Evolutionary conservation across 2,797 vertebrate species (phyloP).

Genomic region (Telmatherina bonti): DNA sequence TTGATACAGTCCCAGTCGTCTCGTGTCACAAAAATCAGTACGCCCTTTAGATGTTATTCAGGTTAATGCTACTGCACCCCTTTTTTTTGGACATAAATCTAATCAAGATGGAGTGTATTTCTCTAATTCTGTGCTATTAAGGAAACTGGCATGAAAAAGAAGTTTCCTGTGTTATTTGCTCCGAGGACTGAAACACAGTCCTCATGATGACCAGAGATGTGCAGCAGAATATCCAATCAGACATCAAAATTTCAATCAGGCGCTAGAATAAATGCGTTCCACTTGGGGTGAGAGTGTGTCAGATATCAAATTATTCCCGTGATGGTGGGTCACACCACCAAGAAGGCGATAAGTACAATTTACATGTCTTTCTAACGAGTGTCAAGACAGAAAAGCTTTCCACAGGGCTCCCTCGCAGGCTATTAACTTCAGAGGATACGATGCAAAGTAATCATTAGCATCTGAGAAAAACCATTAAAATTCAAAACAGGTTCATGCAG

Average conservation of each 20-base stretch:
- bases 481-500: conserved; percentile 73
- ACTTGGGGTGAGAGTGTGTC: conserved; percentile 56
- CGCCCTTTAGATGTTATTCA: conserved; percentile 44
- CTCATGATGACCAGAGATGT: conserved; percentile 43
- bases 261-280: conserved; percentile 52
- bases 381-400: conserved; percentile 64
- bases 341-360: conserved; percentile 77
- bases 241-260: conserved; percentile 69
- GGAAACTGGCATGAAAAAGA: conserved; percentile 24
- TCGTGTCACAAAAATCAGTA: conserved; percentile 44
- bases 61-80: neutral
- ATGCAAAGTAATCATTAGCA: conserved; percentile 76
- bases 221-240: conserved; percentile 64
- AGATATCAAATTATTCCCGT: conserved; percentile 76
- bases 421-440: conserved; percentile 75
- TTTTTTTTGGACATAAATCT: neutral
- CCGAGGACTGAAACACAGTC: conserved; percentile 39
- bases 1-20: conserved; percentile 48
- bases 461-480: conserved; percentile 74
- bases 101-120: conserved; percentile 10
- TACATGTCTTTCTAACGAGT: conserved; percentile 73
- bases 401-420: conserved; percentile 52
- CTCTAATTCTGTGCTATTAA: conserved; percentile 24
- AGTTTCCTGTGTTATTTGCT: conserved; percentile 40
- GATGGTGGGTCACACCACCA: conserved; percentile 70